Conservation (phyloP, 1,140 invertebrate species). For the Drosophila athabasca region DNA sequence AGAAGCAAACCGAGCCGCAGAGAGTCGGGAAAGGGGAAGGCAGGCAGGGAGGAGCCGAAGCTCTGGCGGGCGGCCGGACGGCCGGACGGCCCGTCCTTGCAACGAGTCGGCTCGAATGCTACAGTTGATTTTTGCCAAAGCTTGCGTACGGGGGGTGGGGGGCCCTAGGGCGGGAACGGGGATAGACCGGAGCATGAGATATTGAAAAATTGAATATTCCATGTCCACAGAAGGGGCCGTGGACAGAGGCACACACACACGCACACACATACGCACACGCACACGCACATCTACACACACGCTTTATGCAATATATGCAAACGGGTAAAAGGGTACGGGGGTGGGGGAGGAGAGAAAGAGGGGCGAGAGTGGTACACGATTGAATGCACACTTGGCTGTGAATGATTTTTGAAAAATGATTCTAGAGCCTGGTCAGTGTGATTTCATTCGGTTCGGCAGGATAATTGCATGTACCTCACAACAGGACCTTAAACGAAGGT, state of each 20-base stretch:
- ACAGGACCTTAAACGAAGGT: constrained; percentile 11
- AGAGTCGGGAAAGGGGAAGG: background rate
- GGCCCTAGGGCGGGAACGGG: background rate
- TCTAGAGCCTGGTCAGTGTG: constrained; percentile 51
- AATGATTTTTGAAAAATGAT: constrained; percentile 80
- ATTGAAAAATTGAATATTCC: constrained; percentile 82
- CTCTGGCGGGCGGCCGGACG: constrained; percentile 10
- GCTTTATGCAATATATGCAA: constrained; percentile 62
- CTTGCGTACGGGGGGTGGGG: constrained; percentile 46
- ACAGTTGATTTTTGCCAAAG: constrained; percentile 76
- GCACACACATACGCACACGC: constrained; percentile 7
- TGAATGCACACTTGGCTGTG: constrained; percentile 76
- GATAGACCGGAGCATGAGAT: constrained; percentile 62
- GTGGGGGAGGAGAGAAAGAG: background rate
- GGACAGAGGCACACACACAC: background rate
- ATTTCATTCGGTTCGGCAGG: constrained; percentile 69
- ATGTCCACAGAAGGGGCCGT: constrained; percentile 53
- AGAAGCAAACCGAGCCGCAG: constrained; percentile 41
- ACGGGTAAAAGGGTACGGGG: constrained; percentile 28
- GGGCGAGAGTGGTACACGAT: constrained; percentile 48
- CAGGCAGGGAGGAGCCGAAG: too few species aligned
- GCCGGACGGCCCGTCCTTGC: constrained; percentile 33
- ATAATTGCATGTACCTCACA: constrained; percentile 70
- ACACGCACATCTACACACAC: constrained; percentile 33
- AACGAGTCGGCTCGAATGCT: constrained; percentile 51